These are phyloP conservation scores for Myotis myotis DNA, from an alignment of 2,797 vertebrate species.

Conservation along the genomic window DNA sequence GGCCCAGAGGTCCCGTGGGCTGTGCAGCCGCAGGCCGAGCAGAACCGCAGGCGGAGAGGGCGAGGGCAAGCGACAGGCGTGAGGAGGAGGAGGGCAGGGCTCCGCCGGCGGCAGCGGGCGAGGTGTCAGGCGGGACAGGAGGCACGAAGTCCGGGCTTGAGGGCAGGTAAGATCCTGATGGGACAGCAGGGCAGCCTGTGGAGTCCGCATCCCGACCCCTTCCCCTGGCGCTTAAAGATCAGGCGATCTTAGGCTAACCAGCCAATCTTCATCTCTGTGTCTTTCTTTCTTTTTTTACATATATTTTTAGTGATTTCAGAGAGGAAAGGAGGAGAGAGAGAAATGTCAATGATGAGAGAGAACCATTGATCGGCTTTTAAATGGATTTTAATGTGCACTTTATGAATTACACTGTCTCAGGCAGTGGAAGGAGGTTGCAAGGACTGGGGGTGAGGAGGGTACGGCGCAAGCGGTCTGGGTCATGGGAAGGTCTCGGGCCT, in stretches of 20 bases:
- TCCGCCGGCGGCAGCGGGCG: rapidly evolving
- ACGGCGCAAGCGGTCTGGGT: neutral
- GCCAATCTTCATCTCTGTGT: neutral
- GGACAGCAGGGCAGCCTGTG: neutral
- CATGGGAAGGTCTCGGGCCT: neutral
- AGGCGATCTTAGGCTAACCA: neutral
- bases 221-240: rapidly evolving
- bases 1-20: neutral
- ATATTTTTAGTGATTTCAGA: neutral
- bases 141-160: neutral
- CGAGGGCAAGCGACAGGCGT: too few species aligned
- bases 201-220: neutral
- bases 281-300: too few species aligned
- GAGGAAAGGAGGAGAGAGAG: neutral
- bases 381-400: rapidly evolving
- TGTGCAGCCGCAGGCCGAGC: neutral
- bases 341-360: neutral
- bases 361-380: neutral
- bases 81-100: neutral
- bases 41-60: neutral
- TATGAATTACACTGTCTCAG: neutral
- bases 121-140: neutral
- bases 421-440: too few species aligned
- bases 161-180: too few species aligned
- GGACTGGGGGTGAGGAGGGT: neutral